Evolutionary conservation across 2,888 invertebrate species (phyloP).

Genomic region (Ligdia adustata): DNA sequence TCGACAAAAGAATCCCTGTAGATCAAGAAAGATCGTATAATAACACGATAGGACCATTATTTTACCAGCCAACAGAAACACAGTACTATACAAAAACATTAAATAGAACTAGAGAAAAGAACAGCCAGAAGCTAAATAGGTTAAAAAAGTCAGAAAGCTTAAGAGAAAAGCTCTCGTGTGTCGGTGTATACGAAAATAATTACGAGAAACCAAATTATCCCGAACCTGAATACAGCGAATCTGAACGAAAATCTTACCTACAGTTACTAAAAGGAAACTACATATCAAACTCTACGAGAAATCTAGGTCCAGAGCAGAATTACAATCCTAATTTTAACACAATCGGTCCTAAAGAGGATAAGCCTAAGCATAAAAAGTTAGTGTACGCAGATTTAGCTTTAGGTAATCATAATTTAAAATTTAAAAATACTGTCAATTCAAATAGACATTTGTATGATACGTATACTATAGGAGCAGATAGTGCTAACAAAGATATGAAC

Average conservation of each 20-base stretch:
- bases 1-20: slow-evolving; percentile 81
- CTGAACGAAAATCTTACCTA: slow-evolving; percentile 73
- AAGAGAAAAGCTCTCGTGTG: slow-evolving; percentile 77
- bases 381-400: slow-evolving; percentile 82
- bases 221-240: slow-evolving; percentile 72
- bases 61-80: slow-evolving; percentile 71
- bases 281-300: slow-evolving; percentile 79
- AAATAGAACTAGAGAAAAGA: slow-evolving; percentile 76
- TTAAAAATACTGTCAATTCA: slow-evolving; percentile 83
- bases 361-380: slow-evolving; percentile 78
- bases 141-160: slow-evolving; percentile 80
- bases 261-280: slow-evolving; percentile 77
- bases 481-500: slow-evolving; percentile 67
- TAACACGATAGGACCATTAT: slow-evolving; percentile 75
- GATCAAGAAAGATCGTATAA: slow-evolving; percentile 75
- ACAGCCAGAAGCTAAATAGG: slow-evolving; percentile 72
- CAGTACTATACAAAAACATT: slow-evolving; percentile 79
- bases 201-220: slow-evolving; percentile 78
- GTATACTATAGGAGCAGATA: slow-evolving; percentile 75
- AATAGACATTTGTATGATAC: slow-evolving; percentile 82
- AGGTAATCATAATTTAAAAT: slow-evolving; percentile 83
- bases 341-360: slow-evolving; percentile 70
- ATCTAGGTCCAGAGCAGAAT: slow-evolving; percentile 66
- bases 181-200: slow-evolving; percentile 77
- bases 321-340: slow-evolving; percentile 65